Conservation (phyloP, 37 sponge, comb jelly and placozoan genomes). For the Axinella damicornis region DNA sequence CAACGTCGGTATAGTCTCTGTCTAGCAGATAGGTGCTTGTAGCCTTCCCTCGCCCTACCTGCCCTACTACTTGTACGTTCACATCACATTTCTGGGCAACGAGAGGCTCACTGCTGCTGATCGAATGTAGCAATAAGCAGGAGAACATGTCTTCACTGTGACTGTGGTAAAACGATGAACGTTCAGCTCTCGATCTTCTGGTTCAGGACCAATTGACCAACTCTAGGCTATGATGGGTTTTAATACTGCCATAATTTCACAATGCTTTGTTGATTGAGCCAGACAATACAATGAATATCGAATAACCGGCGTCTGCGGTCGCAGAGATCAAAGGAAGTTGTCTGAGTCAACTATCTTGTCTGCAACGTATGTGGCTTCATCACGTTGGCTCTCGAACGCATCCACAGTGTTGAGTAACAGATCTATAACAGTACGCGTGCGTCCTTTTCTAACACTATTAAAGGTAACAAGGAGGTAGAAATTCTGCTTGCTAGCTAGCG, state of each 20-base stretch:
- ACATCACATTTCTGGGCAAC: slow-evolving; percentile 18
- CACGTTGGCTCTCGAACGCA: too few species aligned
- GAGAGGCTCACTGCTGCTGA: background rate
- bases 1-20: background rate
- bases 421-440: too few species aligned
- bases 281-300: slow-evolving; percentile 48
- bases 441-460: too few species aligned
- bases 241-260: too few species aligned
- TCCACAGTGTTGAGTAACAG: too few species aligned
- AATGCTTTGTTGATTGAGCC: background rate
- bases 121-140: slow-evolving; percentile 15
- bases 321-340: slow-evolving; percentile 12
- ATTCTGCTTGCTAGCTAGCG: too few species aligned
- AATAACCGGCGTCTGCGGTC: slow-evolving; percentile 35
- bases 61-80: slow-evolving; percentile 18
- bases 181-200: too few species aligned
- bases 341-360: background rate
- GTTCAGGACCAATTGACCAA: background rate
- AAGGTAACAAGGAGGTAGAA: too few species aligned
- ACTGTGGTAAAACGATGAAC: too few species aligned
- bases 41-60: slow-evolving; percentile 37
- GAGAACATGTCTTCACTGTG: slow-evolving; percentile 29
- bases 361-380: too few species aligned
- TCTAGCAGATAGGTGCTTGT: background rate
- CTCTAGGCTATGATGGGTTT: background rate